Evolutionary conservation across 2,113 vertebrate species (phyloP).

Genomic region (Balaenoptera acutorostrata): DNA sequence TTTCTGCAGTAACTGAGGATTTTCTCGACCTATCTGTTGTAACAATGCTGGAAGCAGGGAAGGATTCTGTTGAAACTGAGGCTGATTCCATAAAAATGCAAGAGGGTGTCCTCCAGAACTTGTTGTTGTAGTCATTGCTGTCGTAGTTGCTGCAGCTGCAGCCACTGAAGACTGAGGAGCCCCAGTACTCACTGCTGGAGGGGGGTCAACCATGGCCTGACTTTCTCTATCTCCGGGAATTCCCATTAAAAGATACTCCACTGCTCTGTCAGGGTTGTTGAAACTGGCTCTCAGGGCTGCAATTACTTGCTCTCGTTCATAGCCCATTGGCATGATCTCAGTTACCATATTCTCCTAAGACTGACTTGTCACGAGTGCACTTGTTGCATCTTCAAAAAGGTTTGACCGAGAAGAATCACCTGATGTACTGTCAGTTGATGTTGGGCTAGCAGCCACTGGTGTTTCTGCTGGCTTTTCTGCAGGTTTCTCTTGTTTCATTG

Average conservation of each 20-base stretch:
- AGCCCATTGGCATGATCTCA: no score
- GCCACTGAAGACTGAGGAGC: conserved; percentile 82
- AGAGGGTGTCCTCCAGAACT: conserved; percentile 89
- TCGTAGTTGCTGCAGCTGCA: conserved; percentile 77
- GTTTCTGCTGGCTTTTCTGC: conserved; percentile 81
- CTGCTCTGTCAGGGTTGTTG: no score
- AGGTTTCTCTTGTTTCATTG: conserved; percentile 82
- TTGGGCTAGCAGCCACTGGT: conserved; percentile 74
- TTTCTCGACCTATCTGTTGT: conserved; percentile 96
- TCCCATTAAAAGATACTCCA: conserved; percentile 73
- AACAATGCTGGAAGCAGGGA: conserved; percentile 92
- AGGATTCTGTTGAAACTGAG: conserved; percentile 97
- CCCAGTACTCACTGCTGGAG: conserved; percentile 78
- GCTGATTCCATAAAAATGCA: conserved; percentile 94
- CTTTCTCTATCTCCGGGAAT: conserved; percentile 88
- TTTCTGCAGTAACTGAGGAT: conserved; percentile 95
- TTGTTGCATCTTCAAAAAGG: no score
- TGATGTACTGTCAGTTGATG: conserved; percentile 76
- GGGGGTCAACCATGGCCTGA: conserved; percentile 81
- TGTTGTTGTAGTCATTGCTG: conserved; percentile 74
- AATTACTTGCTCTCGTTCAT: no score
- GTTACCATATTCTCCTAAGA: no score
- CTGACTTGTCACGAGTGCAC: no score
- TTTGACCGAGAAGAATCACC: no score
- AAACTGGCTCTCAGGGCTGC: no score